A percentile compares a stretch with the other conserved stretches of the same genome.
These are phyloP conservation scores for Isurus oxyrinchus DNA, from an alignment of 2,113 vertebrate species.

Conservation along the genomic window DNA sequence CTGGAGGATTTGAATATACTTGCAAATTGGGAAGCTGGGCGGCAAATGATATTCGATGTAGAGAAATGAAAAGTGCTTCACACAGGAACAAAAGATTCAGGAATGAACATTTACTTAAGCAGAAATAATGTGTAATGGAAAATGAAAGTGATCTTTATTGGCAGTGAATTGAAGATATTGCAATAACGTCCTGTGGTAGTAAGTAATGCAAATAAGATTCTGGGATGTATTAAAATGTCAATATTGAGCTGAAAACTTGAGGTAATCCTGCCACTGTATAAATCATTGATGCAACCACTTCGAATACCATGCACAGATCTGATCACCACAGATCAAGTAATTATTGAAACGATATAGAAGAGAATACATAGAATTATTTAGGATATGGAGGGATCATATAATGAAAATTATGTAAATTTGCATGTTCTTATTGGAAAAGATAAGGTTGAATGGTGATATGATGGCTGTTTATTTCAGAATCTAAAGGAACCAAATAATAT, in stretches of 20 bases:
- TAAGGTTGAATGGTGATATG: background rate
- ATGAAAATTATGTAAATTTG: background rate
- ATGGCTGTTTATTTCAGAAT: background rate
- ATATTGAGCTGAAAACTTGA: background rate
- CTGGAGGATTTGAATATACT: too few relatives aligned
- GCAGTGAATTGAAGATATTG: background rate
- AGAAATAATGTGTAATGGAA: background rate
- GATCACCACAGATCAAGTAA: background rate
- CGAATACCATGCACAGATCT: background rate
- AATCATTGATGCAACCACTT: background rate
- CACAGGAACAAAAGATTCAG: background rate
- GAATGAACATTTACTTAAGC: background rate
- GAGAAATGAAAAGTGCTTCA: background rate
- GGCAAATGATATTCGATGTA: background rate
- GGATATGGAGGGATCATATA: background rate
- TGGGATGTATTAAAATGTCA: background rate
- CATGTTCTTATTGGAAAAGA: background rate
- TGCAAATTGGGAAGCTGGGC: too few relatives aligned
- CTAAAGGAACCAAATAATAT: background rate
- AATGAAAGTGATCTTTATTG: background rate
- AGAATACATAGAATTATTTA: background rate
- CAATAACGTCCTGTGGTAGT: background rate
- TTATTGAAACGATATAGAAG: background rate
- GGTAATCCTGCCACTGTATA: background rate
- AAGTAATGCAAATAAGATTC: background rate